Conservation (phyloP, 2,888 invertebrate species). For the Petrolisthes cinctipes region DNA sequence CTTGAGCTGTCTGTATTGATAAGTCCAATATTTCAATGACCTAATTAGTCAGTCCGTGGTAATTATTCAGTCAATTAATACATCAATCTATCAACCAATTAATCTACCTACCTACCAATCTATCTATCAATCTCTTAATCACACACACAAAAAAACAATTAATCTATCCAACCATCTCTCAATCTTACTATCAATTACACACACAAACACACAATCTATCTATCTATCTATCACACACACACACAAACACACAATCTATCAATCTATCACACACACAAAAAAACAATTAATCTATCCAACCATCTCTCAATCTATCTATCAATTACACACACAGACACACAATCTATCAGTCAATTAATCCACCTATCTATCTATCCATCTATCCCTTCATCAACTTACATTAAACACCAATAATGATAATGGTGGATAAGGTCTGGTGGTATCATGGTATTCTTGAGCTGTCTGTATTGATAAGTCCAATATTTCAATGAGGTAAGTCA, state of each 20-base stretch:
- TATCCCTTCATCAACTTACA: too few relatives aligned
- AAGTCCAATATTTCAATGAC: slow-evolving; percentile 72
- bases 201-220: not conserved
- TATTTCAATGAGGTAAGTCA: slow-evolving; percentile 72
- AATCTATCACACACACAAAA: not conserved
- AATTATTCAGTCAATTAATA: too few relatives aligned
- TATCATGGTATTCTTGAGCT: slow-evolving; percentile 51
- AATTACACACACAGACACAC: slow-evolving; percentile 32
- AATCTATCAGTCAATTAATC: not conserved
- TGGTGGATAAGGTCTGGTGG: not conserved
- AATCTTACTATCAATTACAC: not conserved
- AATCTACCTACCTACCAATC: too few relatives aligned
- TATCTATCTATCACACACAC: too few relatives aligned
- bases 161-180: not conserved
- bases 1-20: slow-evolving; percentile 68
- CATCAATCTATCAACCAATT: too few relatives aligned
- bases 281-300: not conserved
- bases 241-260: not conserved
- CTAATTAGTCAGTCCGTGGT: slow-evolving; percentile 72
- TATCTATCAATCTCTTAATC: too few relatives aligned
- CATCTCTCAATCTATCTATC: not conserved
- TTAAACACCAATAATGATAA: too few relatives aligned
- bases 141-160: not conserved
- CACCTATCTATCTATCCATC: too few relatives aligned
- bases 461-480: slow-evolving; percentile 70